These are phyloP conservation scores for Alcedo atthis DNA, from an alignment of 2,797 vertebrate species.

Conservation along the genomic window DNA sequence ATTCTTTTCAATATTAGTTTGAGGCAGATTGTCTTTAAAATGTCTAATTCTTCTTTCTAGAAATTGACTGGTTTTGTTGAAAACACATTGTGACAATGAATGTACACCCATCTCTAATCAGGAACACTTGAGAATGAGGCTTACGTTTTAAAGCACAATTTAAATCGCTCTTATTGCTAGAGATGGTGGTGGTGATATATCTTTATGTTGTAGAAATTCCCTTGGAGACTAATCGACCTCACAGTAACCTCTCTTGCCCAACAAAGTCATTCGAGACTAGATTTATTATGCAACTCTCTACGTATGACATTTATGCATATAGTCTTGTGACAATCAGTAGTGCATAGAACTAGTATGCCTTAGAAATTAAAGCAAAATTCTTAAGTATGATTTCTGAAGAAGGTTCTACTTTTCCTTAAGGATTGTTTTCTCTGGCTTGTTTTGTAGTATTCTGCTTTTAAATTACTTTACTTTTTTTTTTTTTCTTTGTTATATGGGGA, in stretches of 20 bases:
- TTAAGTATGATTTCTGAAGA: neutral
- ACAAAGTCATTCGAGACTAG: neutral
- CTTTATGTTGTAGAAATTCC: conserved; percentile 16
- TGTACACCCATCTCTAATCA: neutral
- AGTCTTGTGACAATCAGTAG: neutral
- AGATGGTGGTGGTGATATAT: neutral
- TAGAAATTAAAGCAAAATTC: conserved; percentile 5
- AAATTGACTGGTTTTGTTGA: neutral
- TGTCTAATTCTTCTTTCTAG: neutral
- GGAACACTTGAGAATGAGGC: neutral
- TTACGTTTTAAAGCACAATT: conserved; percentile 7
- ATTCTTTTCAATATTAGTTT: neutral
- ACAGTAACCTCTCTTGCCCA: neutral
- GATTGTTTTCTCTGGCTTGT: neutral
- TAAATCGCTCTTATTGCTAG: neutral
- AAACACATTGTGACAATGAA: neutral
- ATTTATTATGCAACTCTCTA: conserved; percentile 15
- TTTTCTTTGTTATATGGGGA: neutral
- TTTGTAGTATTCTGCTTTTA: neutral
- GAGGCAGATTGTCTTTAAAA: neutral
- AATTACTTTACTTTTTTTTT: neutral
- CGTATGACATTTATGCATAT: neutral
- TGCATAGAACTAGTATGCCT: neutral
- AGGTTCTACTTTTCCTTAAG: neutral
- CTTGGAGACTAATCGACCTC: conserved; percentile 23